Conservation (phyloP, 2,113 vertebrate genomes). For the Pyrgilauda ruficollis region DNA sequence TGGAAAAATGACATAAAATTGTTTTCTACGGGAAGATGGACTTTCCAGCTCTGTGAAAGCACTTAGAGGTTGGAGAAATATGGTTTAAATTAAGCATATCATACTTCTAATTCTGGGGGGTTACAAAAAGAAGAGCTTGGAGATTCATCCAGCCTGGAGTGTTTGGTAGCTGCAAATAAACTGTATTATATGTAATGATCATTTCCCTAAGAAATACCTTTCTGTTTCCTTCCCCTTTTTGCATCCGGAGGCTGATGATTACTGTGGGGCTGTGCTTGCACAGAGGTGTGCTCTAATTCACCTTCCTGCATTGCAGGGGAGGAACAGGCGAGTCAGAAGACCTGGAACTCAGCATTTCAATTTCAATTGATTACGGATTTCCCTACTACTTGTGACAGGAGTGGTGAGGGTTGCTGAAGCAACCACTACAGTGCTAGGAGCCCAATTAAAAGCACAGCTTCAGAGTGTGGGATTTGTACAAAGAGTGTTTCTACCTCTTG, state of each 20-base stretch:
- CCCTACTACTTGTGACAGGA: neutral
- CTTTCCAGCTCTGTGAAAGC: slow-evolving; percentile 11
- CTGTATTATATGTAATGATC: neutral
- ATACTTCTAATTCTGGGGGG: slow-evolving; percentile 35
- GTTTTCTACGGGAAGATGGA: neutral
- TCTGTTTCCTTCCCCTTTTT: neutral
- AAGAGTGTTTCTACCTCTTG: neutral
- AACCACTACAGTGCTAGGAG: neutral
- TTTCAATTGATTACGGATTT: neutral
- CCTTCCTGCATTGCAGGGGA: accelerated
- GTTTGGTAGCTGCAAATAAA: slow-evolving; percentile 1
- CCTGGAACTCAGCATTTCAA: neutral
- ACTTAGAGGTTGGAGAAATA: slow-evolving; percentile 29
- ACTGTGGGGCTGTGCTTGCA: neutral
- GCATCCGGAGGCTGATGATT: neutral
- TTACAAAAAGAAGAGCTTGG: slow-evolving; percentile 37
- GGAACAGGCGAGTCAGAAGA: neutral
- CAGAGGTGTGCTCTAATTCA: neutral
- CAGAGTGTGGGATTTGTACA: neutral
- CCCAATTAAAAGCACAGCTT: neutral
- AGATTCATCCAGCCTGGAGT: slow-evolving; percentile 10
- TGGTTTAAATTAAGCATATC: slow-evolving; percentile 65
- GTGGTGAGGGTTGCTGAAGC: neutral
- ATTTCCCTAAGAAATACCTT: neutral
- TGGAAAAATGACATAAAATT: neutral